Percentiles rank a stretch among this genome's conserved stretches.
phyloP scores from a whole-genome alignment of 2,888 invertebrate species.

The Nephrotoma appendiculata region DNA sequence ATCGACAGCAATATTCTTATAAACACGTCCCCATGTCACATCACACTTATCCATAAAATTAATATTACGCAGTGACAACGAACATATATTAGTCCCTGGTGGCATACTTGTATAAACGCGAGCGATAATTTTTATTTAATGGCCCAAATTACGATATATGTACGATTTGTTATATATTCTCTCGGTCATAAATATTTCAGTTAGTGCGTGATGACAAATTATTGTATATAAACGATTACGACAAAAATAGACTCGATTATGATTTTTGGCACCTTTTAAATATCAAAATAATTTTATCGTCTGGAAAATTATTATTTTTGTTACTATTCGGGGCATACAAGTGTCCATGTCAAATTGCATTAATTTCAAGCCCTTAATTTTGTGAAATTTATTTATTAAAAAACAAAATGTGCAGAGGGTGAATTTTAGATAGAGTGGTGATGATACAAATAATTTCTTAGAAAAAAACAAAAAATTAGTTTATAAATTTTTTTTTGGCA shows the following conservation, averaged over 20 bases:
- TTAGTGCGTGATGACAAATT: background rate
- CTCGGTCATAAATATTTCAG: background rate
- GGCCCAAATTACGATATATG: background rate
- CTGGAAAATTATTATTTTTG: background rate
- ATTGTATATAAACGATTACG: background rate
- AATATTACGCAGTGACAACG: background rate
- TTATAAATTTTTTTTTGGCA: background rate
- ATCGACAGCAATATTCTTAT: background rate
- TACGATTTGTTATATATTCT: background rate
- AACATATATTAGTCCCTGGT: background rate
- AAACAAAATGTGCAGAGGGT: background rate
- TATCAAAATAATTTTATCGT: background rate
- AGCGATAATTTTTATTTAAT: background rate
- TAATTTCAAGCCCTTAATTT: conserved; percentile 1
- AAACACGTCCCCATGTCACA: background rate
- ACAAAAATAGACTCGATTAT: background rate
- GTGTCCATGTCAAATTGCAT: conserved; percentile 4
- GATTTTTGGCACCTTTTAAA: background rate
- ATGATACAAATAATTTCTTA: background rate
- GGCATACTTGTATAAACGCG: background rate
- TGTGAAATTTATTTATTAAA: background rate
- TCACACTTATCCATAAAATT: background rate
- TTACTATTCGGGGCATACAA: background rate
- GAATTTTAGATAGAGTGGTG: background rate
- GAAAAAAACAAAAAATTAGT: background rate